Evolutionary conservation across 2,888 invertebrate species (phyloP), one percentile per base, ranked within the genome.

Genomic region (Macropis europaea): DNA sequence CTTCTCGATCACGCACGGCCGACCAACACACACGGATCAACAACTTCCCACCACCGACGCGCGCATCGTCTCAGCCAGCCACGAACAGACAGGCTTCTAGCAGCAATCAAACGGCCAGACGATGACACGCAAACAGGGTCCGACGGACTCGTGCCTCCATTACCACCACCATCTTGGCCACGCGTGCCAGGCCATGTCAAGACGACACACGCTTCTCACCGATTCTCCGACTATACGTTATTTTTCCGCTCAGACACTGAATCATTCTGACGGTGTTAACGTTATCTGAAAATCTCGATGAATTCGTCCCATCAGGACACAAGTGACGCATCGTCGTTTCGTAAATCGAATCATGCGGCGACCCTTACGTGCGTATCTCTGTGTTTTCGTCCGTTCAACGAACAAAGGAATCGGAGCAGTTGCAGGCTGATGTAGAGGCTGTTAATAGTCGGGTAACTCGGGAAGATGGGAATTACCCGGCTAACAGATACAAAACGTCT

Each of bases 151-250:
- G 61, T 63, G 60, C 75, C 69, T 54, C 68, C 76, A 76, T 76
- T 73, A 66, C 72, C 60, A 76, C 62, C 75, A 68, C 67, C 59
- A 69, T 61, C 53, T 64, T 56, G 69, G 61, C 71, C 72, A 72
- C 79, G 74, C 77, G 72, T 77, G 71, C 79, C 68, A 73, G 76
- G 71, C 60, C 56, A 54, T 80, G 68, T 71, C 61, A 71, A 79
- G 52, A 54, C 77, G 63, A 59, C 72, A 71, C 63, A 64, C 50
- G 40, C 53, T 61, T 54, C 48, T 54, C 53, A 17, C 17, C 26
- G 38, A 40, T 32, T 47, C 24, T 28, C 22, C 13, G 17, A 30
- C 38, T n/a, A n/a, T n/a, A 13, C 26, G 5, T 11, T 26, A 13
- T 15, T 34, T 34, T 48, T 13, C 42, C 28, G 22, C 24, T 54